Evolutionary conservation across 2,888 invertebrate genomes (phyloP).

Genomic region (Rhopalosiphum nymphaeae): DNA sequence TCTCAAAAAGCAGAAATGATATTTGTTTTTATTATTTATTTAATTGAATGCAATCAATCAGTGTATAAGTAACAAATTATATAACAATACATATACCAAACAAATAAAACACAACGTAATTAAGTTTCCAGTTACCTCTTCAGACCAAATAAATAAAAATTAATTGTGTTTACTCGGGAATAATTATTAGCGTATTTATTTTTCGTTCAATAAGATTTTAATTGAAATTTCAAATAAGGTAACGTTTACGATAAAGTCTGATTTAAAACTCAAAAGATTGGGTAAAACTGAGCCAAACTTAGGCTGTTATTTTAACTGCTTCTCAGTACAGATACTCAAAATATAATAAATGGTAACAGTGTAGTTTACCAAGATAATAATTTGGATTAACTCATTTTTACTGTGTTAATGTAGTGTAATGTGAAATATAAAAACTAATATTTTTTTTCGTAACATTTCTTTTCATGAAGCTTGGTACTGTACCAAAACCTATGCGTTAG

Average conservation of each 20-base stretch:
- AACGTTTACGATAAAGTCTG: not conserved
- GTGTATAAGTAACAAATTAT: not conserved
- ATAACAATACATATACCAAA: not conserved
- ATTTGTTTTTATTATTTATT: slow-evolving; percentile 3
- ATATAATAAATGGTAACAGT: not conserved
- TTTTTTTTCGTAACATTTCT: not conserved
- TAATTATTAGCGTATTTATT: not conserved
- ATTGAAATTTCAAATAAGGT: not conserved
- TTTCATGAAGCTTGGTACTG: too few species aligned
- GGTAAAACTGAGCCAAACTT: not conserved
- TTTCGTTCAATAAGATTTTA: slow-evolving; percentile 13
- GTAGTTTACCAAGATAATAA: not conserved
- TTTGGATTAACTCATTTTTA: not conserved
- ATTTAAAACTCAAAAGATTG: not conserved
- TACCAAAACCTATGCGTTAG: not conserved
- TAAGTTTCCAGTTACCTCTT: not conserved
- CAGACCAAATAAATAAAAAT: slow-evolving; percentile 16
- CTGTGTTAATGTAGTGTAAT: not conserved
- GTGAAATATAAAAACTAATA: not conserved
- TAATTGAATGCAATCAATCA: not conserved
- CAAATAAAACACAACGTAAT: not conserved
- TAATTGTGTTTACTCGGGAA: slow-evolving; percentile 15
- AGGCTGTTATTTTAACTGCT: not conserved
- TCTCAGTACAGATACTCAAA: not conserved
- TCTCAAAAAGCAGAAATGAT: not conserved